Conservation (phyloP, 2,797 vertebrate genomes). For the Pangasius mekongensis region DNA sequence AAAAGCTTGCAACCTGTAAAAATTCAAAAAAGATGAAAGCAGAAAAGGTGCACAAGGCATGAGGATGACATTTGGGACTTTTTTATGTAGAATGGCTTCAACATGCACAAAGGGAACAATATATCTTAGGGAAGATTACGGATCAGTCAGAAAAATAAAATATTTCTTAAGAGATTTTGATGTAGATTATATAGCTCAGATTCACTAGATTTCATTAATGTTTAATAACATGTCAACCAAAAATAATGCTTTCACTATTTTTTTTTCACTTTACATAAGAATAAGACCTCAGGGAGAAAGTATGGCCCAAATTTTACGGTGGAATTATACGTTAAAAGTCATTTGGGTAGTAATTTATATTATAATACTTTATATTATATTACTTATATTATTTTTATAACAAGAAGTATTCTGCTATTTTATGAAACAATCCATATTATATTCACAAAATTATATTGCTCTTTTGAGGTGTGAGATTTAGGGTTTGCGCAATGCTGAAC, state of each 20-base stretch:
- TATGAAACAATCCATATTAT: background rate
- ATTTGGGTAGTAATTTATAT: background rate
- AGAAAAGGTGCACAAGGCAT: conserved; percentile 28
- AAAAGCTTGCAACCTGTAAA: conserved; percentile 19
- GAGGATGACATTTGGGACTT: conserved; percentile 32
- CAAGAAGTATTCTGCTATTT: background rate
- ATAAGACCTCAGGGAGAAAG: background rate
- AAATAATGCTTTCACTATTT: background rate
- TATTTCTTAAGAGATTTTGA: background rate
- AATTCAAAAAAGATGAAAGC: conserved; percentile 19
- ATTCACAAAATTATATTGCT: background rate
- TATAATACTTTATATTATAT: too few species aligned
- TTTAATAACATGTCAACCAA: background rate
- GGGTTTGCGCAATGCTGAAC: background rate
- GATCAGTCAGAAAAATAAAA: background rate
- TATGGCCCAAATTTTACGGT: background rate
- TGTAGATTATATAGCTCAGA: background rate
- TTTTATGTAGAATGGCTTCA: conserved; percentile 27
- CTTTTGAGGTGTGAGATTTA: background rate
- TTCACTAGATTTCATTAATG: background rate
- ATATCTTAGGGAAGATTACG: background rate
- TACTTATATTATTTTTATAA: background rate
- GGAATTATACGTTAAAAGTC: background rate
- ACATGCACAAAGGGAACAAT: conserved; percentile 18
- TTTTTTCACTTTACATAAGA: too few species aligned